Evolutionary conservation across 2,797 vertebrate genomes (phyloP).

Genomic region (Erethizon dorsatum): DNA sequence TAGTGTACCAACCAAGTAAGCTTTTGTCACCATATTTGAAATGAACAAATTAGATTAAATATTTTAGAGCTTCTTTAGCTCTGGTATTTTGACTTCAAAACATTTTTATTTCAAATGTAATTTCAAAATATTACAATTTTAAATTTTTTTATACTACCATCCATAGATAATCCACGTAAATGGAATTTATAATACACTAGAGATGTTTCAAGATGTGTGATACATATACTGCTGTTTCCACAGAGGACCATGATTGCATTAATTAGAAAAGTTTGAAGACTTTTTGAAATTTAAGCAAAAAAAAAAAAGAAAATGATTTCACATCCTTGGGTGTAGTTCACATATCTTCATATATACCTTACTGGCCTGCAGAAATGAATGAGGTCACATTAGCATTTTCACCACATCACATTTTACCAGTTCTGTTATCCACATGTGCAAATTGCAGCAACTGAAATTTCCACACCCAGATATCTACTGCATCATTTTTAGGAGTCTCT

Average conservation of each 20-base stretch:
- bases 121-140: not conserved
- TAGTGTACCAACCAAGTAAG: not conserved
- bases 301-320: not conserved
- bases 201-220: not conserved
- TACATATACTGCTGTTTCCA: not conserved
- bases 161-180: not conserved
- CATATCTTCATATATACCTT: not conserved
- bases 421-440: not conserved
- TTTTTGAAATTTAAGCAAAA: not conserved
- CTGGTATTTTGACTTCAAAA: not conserved
- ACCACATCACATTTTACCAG: not conserved
- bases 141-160: slow-evolving; percentile 32
- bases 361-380: not conserved
- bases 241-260: not conserved
- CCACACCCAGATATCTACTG: not conserved
- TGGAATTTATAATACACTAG: slow-evolving; percentile 39
- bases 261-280: not conserved
- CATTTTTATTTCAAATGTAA: not conserved
- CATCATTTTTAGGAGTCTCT: slow-evolving; percentile 37
- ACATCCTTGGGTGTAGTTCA: not conserved
- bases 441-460: not conserved
- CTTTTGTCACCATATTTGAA: not conserved
- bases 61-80: not conserved
- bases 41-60: not conserved
- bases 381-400: slow-evolving; percentile 11